Percentiles rank a stretch among this genome's conserved stretches.
phyloP scores from a whole-genome alignment of 2,113 vertebrate species.

The Callithrix jacchus region DNA sequence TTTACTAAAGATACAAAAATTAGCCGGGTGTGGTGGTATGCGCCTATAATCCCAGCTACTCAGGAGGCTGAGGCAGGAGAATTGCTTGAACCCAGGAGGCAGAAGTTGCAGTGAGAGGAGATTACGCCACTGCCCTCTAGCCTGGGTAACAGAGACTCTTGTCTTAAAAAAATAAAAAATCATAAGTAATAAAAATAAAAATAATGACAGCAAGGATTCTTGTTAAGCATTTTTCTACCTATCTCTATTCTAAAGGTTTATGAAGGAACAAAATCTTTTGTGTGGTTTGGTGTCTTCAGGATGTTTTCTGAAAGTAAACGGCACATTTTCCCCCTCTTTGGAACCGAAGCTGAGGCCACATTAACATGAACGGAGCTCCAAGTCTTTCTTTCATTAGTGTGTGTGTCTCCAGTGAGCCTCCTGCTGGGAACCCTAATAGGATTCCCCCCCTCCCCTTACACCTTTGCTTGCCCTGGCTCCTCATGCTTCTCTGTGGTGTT shows the following conservation, averaged over 20 bases:
- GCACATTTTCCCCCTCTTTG: not conserved
- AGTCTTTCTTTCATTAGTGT: conserved; percentile 16
- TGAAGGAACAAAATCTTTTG: not conserved
- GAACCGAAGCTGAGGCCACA: not conserved
- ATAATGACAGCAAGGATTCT: not conserved
- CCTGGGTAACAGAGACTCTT: too few relatives aligned
- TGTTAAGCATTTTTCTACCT: not conserved
- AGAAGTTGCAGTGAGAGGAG: too few relatives aligned
- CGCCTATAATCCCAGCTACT: too few relatives aligned
- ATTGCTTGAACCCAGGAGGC: too few relatives aligned
- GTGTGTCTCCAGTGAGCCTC: conserved; percentile 37
- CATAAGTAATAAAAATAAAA: too few relatives aligned
- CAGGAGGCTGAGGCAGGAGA: too few relatives aligned
- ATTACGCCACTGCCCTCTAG: too few relatives aligned
- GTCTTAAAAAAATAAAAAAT: too few relatives aligned
- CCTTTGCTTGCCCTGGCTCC: conserved; percentile 61
- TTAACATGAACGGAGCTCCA: conserved; percentile 36
- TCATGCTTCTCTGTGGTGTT: not conserved
- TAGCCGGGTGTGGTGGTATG: too few relatives aligned
- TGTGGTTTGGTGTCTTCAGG: conserved; percentile 13
- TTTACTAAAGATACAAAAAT: too few relatives aligned
- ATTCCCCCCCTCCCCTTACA: conserved; percentile 47
- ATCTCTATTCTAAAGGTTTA: not conserved
- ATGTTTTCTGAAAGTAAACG: not conserved
- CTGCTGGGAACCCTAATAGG: conserved; percentile 72